Base-by-base conservation (phyloP, 2,113 vertebrate species). In the Dasyprocta punctata region DNA sequence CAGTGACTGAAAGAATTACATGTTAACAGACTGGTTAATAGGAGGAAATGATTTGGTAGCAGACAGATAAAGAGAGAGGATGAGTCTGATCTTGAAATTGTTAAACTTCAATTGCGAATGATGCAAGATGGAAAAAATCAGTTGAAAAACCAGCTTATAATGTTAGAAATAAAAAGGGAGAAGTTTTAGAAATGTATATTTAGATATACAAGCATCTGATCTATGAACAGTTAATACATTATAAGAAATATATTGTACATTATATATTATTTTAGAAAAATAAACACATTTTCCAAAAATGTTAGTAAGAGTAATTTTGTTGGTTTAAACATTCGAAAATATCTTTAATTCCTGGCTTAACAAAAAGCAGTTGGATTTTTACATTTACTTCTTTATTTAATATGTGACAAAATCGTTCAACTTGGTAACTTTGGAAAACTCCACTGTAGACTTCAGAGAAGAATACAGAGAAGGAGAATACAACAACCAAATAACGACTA, bases 161-260 rank as follows among this genome's bases (percentile, higher is more conserved):
- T 65, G 9, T 61, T 81, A 56, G n/a, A 95, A 90, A 87, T 87
- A 49, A 33, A 96, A 89, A 81, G 7, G 38, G 26, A 92, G 9
- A 60, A 54, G 82, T 38, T 73, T 85, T 28, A 65, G 61, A 93
- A 86, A 96, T 80, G 0, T 38, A 22, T 75, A 54, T 84, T 92
- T 80, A 85, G 28, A 47, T 80, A 87, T 38, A 71, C 60, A 84
- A 71, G 88, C 67, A 94, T 13, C 33, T 88, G 52, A 38, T n/a
- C 41, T 54, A 49, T 30, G 26, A 82, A 26, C 19, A 49, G 71
- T 63, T 78, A 61, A 56, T 67, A 44, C 20, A 56, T 54, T 71
- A 94, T 94, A 69, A 33, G 11, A 73, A 33, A 95, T n/a, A n/a
- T n/a, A n/a, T n/a, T n/a, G 86, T 77, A 61, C 56, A 61, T 61